Evolutionary conservation across 2,888 invertebrate genomes (phyloP).

Genomic region (Leucania comma): DNA sequence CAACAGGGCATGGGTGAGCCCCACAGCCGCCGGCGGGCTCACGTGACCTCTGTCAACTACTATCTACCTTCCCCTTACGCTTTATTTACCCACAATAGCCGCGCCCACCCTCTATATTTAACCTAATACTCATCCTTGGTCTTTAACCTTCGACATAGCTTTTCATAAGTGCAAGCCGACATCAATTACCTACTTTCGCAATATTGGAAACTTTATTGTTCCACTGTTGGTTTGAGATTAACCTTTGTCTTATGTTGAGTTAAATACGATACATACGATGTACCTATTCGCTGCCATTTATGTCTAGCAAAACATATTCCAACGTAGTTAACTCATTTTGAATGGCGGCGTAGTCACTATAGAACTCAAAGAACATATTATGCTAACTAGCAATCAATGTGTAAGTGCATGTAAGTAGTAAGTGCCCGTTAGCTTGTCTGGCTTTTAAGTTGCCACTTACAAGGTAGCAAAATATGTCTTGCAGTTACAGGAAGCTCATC

Average conservation of each 20-base stretch:
- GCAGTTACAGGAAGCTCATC: conserved; percentile 67
- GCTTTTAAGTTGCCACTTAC: conserved; percentile 61
- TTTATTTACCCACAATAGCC: conserved; percentile 76
- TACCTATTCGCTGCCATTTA: conserved; percentile 19
- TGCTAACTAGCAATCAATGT: conserved; percentile 62
- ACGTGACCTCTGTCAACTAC: conserved; percentile 77
- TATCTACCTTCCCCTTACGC: conserved; percentile 73
- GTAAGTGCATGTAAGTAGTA: conserved; percentile 63
- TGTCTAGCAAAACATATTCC: conserved; percentile 12
- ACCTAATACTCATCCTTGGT: conserved; percentile 71
- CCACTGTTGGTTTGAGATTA: conserved; percentile 31
- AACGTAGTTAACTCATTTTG: conserved; percentile 11
- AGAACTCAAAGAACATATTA: conserved; percentile 52
- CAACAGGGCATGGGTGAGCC: conserved; percentile 72
- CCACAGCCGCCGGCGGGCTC: conserved; percentile 64
- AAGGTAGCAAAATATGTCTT: conserved; percentile 63
- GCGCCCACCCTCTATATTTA: conserved; percentile 75
- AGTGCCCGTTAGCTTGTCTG: conserved; percentile 53
- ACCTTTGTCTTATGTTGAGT: conserved; percentile 31
- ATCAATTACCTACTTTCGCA: conserved; percentile 63
- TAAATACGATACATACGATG: not conserved
- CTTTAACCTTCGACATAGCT: conserved; percentile 77
- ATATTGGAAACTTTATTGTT: conserved; percentile 58
- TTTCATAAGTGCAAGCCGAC: conserved; percentile 56
- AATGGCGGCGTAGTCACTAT: conserved; percentile 36